phyloP scores from a whole-genome alignment of 2,797 vertebrate genomes.

The Vespertilio murinus region DNA sequence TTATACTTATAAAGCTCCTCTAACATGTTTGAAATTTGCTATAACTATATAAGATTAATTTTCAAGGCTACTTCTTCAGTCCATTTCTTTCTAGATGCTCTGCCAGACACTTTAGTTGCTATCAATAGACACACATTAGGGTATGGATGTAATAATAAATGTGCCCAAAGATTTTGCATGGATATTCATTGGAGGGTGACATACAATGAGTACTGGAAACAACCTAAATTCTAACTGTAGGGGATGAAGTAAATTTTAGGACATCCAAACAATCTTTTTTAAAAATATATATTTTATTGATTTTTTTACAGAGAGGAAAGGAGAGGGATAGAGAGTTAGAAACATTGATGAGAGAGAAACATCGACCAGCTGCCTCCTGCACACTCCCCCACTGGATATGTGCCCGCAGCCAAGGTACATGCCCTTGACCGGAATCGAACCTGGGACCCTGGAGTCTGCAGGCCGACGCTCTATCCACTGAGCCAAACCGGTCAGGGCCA shows the following conservation, averaged over 20 bases:
- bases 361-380: too few species aligned
- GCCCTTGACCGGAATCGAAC: too few species aligned
- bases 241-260: constrained; percentile 14
- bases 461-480: too few species aligned
- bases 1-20: neutral
- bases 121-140: neutral
- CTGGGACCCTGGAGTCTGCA: too few species aligned
- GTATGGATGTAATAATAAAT: neutral
- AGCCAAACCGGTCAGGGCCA: too few species aligned
- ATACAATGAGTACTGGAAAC: neutral
- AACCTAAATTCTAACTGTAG: neutral
- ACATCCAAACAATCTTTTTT: constrained; percentile 28
- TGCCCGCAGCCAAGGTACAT: too few species aligned
- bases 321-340: too few species aligned
- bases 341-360: too few species aligned
- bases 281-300: too few species aligned
- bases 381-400: too few species aligned
- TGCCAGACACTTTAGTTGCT: neutral
- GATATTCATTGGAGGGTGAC: neutral
- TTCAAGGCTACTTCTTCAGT: neutral
- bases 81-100: neutral
- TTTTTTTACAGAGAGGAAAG: too few species aligned
- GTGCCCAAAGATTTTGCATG: neutral
- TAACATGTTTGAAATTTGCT: constrained; percentile 3
- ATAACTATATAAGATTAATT: neutral